Base-by-base conservation (phyloP, 2,797 vertebrate species). In the Tokudaia tokunoshimensis region DNA sequence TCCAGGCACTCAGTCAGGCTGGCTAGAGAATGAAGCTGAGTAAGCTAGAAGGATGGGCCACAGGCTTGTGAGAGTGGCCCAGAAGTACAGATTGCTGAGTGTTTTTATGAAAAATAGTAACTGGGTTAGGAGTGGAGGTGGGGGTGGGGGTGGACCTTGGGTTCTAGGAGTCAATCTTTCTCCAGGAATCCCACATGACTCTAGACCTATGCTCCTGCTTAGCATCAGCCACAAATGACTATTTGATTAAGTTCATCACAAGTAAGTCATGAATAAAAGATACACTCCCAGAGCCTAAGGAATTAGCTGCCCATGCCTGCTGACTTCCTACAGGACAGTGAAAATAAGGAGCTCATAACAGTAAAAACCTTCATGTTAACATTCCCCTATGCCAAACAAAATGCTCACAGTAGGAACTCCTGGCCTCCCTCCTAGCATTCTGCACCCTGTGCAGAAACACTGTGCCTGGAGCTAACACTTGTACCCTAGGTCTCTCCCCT, bases 261-360 rank as follows among this genome's bases (percentile, higher is more conserved):
- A 11, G 20, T 15, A n/a, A 44, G 22, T 1, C 12, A 11, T 14
- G 31, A 44, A 31, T 0, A 47, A 8, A 1, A 26, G 11, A 44
- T 34, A 24, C 37, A 13, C 20, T 34, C 12, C 19, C 24, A 0
- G 67, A 72, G 2, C 8, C 50, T 29, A 6, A 17, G 12, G 17
- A 84, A 17, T 63, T 0, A 59, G 17, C 61, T n/a, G 14, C 22
- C 70, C 2, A 12, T 9, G 59, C 22, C 85, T 6, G 11, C 63
- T 34, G 59, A 11, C 57, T 24, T 44, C 55, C 1, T 4, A 50
- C 1, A 1, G 0, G 44, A 47, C 15, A 52, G 4, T 3, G 1
- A 82, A 76, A 76, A 75, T 3, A 44, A 9, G 59, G n/a, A 85
- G 19, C 31, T 37, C 31, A 24, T n/a, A 24, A 34, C 67, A 0